Percentiles rank a stretch among this genome's conserved stretches.
phyloP scores from a whole-genome alignment of 2,888 invertebrate genomes.

The Conchocele bisecta region DNA sequence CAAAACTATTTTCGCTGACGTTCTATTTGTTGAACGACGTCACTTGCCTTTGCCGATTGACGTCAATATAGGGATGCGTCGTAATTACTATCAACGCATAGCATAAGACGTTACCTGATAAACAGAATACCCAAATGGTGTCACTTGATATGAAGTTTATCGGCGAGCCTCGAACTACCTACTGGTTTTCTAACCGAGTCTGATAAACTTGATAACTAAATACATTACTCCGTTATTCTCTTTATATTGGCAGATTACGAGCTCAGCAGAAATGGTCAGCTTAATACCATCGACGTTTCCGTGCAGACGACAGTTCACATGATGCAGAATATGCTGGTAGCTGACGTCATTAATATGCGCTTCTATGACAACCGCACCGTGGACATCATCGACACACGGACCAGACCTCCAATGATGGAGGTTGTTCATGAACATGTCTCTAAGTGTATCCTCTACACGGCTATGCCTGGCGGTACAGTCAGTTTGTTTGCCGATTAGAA shows the following conservation, averaged over 20 bases:
- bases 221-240: no score
- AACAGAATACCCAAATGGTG: no score
- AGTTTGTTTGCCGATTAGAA: slow-evolving; percentile 22
- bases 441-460: slow-evolving; percentile 21
- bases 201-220: no score
- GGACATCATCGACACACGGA: slow-evolving; percentile 33
- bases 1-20: no score
- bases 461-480: slow-evolving; percentile 33
- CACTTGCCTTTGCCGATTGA: no score
- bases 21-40: no score
- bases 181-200: no score
- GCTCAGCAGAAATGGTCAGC: background rate
- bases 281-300: background rate
- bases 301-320: slow-evolving; percentile 25
- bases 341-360: slow-evolving; percentile 35
- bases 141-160: no score
- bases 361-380: slow-evolving; percentile 32
- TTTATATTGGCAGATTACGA: slow-evolving; percentile 43
- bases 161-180: no score
- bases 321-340: slow-evolving; percentile 7
- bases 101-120: no score
- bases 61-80: no score
- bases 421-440: slow-evolving; percentile 8
- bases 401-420: slow-evolving; percentile 9
- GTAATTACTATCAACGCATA: no score